Conservation (phyloP, 2,113 vertebrate genomes). For the Rhea pennata region DNA sequence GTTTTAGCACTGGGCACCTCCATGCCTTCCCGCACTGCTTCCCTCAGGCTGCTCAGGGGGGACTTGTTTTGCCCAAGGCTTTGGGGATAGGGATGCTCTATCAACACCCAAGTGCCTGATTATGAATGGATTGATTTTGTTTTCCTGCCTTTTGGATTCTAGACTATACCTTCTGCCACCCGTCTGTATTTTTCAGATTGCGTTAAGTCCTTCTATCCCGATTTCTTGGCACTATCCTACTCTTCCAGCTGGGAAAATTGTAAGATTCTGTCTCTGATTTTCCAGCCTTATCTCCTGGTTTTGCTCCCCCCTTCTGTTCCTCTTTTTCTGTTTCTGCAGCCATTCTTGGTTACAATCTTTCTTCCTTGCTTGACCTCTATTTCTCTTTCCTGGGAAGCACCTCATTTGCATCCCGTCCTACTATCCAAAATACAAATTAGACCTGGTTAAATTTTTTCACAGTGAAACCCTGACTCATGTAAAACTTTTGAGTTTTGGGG, state of each 20-base stretch:
- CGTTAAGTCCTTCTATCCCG: background rate
- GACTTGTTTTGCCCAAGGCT: background rate
- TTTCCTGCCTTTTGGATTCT: background rate
- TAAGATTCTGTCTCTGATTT: background rate
- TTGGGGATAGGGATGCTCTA: accelerated
- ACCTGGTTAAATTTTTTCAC: background rate
- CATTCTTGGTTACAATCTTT: background rate
- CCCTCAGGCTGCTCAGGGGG: background rate
- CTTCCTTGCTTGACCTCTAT: background rate
- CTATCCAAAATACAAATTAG: slow-evolving; percentile 9
- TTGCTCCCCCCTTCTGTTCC: background rate
- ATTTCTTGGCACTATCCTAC: background rate
- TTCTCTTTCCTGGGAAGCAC: background rate
- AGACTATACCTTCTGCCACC: background rate
- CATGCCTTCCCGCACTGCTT: background rate
- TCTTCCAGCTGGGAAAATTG: background rate
- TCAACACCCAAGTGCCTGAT: background rate
- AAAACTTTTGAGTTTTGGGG: background rate
- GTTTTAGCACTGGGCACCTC: background rate
- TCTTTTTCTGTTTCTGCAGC: background rate
- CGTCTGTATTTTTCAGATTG: background rate
- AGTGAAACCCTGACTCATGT: background rate
- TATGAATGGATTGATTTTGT: background rate
- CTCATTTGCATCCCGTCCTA: slow-evolving; percentile 11
- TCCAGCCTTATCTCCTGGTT: background rate